A percentile compares a stretch with the other conserved stretches of the same genome.
phyloP scores from a whole-genome alignment of 2,113 vertebrate genomes.

The Xiphophorus hellerii region DNA sequence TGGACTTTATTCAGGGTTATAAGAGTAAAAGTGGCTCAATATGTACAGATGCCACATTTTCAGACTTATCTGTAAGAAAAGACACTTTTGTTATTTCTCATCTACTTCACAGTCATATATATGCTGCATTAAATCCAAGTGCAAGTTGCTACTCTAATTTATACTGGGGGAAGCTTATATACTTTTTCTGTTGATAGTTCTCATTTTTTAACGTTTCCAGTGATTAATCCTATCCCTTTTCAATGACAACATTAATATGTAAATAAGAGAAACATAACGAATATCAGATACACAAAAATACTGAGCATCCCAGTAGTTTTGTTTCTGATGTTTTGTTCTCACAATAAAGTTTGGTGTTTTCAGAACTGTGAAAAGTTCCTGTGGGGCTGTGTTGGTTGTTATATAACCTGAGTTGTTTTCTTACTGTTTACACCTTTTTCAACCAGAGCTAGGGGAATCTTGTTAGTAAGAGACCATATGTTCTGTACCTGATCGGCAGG shows the following conservation, averaged over 20 bases:
- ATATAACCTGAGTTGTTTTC: conserved; percentile 61
- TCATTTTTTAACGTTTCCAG: conserved; percentile 13
- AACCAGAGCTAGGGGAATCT: conserved; percentile 18
- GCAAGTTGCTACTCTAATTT: neutral
- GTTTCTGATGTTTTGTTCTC: conserved; percentile 51
- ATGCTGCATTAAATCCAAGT: neutral
- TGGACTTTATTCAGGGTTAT: neutral
- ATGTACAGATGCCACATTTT: neutral
- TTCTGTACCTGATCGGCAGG: conserved; percentile 96
- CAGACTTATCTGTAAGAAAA: too few species aligned
- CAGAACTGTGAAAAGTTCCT: conserved; percentile 49
- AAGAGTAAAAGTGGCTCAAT: neutral
- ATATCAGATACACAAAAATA: conserved; percentile 38
- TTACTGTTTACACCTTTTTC: conserved; percentile 33
- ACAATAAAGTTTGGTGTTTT: conserved; percentile 66
- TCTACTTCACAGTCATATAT: too few species aligned
- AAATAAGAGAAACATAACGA: conserved; percentile 6
- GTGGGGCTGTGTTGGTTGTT: conserved; percentile 53
- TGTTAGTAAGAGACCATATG: conserved; percentile 50
- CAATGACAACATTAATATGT: neutral
- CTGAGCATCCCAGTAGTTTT: conserved; percentile 35
- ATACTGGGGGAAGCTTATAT: neutral
- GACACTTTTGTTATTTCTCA: too few species aligned
- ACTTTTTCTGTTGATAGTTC: neutral
- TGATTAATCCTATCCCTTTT: neutral